Conservation (phyloP, 2,888 invertebrate genomes). For the Camptogramma bilineatum region DNA sequence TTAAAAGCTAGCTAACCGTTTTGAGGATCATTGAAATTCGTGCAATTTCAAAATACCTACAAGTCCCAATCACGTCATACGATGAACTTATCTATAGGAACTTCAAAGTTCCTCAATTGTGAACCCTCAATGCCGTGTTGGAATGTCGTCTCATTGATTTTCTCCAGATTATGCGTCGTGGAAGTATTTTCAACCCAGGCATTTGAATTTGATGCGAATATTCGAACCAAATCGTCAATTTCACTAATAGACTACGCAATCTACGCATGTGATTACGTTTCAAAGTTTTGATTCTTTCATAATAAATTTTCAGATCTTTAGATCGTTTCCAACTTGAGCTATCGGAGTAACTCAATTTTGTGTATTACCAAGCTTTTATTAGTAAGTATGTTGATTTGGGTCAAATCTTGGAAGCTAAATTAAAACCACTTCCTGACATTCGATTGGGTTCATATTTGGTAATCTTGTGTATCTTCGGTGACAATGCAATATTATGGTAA, state of each 20-base stretch:
- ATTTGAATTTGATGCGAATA: slow-evolving; percentile 70
- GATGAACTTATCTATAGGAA: slow-evolving; percentile 62
- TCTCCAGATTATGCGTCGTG: slow-evolving; percentile 70
- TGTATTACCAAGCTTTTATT: no score
- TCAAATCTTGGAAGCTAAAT: no score
- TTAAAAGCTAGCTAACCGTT: neutral
- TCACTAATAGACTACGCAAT: slow-evolving; percentile 8
- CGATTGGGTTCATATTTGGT: no score
- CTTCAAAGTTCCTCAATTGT: slow-evolving; percentile 62
- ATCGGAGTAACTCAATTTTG: no score
- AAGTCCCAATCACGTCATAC: slow-evolving; percentile 54
- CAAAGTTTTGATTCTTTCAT: neutral
- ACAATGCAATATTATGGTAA: no score
- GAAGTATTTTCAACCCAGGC: slow-evolving; percentile 72
- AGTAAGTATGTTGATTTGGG: no score
- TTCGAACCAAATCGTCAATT: slow-evolving; percentile 66
- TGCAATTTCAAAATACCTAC: slow-evolving; percentile 29
- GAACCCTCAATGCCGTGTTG: slow-evolving; percentile 64
- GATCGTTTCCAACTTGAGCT: no score
- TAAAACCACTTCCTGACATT: no score
- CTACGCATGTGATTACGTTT: neutral
- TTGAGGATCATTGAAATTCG: slow-evolving; percentile 6
- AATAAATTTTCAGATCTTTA: neutral
- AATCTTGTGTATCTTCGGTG: no score
- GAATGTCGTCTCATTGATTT: slow-evolving; percentile 74